Evolutionary conservation across 1,140 invertebrate species (phyloP), one percentile per base, ranked within the genome.

Genomic region (Drosophila athabasca): DNA sequence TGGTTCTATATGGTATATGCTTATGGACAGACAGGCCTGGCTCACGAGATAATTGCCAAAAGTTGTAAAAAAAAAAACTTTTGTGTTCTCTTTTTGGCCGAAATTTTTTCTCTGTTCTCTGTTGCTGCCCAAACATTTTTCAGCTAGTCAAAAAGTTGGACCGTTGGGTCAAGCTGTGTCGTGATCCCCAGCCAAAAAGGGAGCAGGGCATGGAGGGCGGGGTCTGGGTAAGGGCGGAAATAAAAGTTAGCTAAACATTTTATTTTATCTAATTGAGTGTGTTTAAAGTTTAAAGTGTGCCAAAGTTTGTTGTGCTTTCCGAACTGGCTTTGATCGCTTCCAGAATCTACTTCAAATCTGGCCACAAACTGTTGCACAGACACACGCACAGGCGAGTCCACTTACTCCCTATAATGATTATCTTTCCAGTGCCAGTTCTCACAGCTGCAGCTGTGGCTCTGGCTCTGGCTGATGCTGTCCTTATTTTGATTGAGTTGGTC

Each of bases 191-290:
- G 13, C 11, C 31, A 9, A 53, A 54, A 24, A 6, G 24, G 11
- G 39, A 8, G 15, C 15, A 39, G 22, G n/a, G 13, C 15, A n/a
- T n/a, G n/a, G n/a, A 39, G 22, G n/a, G 17, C 17, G 17, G 17
- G 17, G 17, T 19, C n/a, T 19, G 17, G 17, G 17, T n/a, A 19
- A 19, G 39, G 46, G 66, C 24, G 17, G 26, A 53, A 50, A 43
- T 62, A 55, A 68, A 87, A 88, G 82, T 87, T 87, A 69, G 75
- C 83, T 88, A 88, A 82, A 87, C 82, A 87, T 87, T 87, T 87
- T 82, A 87, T 87, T 82, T 76, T 87, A 87, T 87, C 82, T 88
- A 82, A 87, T 87, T 87, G 83, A 87, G 82, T 88, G 82, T 87
- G 82, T 88, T 87, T 88, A 87, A 88, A 87, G 74, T 85, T 88